These are phyloP conservation scores for Tragelaphus imberbis DNA, from an alignment of 2,113 vertebrate species.

Conservation along the genomic window DNA sequence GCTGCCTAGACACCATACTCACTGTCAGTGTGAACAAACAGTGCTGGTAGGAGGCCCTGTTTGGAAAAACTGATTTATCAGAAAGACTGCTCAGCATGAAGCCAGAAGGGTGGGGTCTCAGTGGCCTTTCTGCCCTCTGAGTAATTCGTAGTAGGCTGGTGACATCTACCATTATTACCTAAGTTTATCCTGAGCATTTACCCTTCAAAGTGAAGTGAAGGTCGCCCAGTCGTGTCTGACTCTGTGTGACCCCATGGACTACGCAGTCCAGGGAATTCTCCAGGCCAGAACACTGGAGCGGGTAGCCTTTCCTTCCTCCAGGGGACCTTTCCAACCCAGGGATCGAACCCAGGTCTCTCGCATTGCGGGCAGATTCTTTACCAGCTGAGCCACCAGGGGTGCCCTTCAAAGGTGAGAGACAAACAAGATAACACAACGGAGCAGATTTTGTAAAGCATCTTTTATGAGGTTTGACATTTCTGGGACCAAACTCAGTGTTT, in stretches of 20 bases:
- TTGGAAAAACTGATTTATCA: not conserved
- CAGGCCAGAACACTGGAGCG: not conserved
- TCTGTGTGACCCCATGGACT: not conserved
- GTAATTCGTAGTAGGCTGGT: not conserved
- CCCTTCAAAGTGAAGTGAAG: not conserved
- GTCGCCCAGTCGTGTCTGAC: not conserved
- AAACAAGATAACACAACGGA: not conserved
- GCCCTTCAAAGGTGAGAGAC: not conserved
- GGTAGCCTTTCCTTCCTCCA: not conserved
- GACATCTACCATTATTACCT: not conserved
- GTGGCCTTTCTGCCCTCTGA: too few species aligned
- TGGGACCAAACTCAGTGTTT: constrained; percentile 18
- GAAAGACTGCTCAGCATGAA: not conserved
- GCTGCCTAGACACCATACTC: not conserved
- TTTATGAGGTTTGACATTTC: constrained; percentile 48
- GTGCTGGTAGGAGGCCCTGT: fast-evolving
- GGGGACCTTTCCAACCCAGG: too few species aligned
- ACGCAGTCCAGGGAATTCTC: not conserved
- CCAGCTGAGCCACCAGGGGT: not conserved
- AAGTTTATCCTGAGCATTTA: not conserved
- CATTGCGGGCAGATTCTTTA: not conserved
- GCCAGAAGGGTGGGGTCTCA: not conserved
- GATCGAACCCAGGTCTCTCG: fast-evolving
- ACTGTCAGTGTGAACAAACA: not conserved
- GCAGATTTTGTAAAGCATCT: constrained; percentile 16